phyloP scores from a whole-genome alignment of 2,888 invertebrate species.

The Drosophila kambysellisi region DNA sequence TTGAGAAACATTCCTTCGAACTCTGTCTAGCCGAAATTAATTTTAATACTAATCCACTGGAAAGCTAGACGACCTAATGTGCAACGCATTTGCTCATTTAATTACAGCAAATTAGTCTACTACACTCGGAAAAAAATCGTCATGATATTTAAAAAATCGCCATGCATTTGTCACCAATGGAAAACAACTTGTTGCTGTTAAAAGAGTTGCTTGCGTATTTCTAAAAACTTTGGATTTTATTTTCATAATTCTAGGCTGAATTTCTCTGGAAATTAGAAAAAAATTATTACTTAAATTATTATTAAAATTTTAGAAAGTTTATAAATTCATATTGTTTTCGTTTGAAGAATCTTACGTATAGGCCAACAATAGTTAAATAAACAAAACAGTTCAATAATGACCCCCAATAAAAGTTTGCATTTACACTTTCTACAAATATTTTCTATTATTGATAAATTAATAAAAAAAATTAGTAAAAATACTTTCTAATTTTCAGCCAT shows the following conservation, averaged over 20 bases:
- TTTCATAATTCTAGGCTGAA: neutral
- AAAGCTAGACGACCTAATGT: neutral
- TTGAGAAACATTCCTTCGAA: neutral
- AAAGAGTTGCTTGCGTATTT: too few species aligned
- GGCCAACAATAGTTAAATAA: neutral
- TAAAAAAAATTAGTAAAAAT: neutral
- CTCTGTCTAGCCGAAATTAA: neutral
- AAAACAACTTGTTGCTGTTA: too few species aligned
- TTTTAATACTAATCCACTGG: neutral
- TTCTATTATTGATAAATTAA: neutral
- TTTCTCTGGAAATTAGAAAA: neutral
- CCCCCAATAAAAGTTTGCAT: neutral
- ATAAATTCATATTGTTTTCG: neutral
- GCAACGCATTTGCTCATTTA: neutral
- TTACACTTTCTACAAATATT: neutral
- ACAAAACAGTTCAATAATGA: neutral
- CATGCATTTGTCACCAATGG: too few species aligned
- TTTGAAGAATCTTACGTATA: neutral
- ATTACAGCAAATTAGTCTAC: neutral
- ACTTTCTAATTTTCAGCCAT: neutral
- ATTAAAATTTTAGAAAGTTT: neutral
- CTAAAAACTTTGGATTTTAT: too few species aligned
- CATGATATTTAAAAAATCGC: neutral
- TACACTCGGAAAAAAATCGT: neutral
- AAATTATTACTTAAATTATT: neutral